Base-by-base conservation (phyloP, 1,140 invertebrate species). In the Bradysia coprophila region DNA sequence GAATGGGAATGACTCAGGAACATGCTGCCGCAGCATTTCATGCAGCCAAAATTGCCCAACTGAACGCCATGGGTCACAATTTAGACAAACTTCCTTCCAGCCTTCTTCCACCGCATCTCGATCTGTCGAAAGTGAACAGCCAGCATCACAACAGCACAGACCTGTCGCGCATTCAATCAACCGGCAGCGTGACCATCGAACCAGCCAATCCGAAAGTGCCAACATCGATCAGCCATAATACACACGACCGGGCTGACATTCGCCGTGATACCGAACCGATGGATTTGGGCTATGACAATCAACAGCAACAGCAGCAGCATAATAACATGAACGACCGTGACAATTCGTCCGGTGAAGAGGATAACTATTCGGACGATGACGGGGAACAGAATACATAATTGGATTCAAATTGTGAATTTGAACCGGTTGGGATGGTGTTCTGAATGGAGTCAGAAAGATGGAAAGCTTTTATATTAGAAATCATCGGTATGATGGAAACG, bases 21-120 rank as follows among this genome's bases (percentile, higher is more conserved):
- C 69, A 71, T 42, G 64, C 65, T 8, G 65, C 66, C 1, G 68
- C 67, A 46, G 71, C 73, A 2, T 65, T 74, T 47, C 73, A 75
- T 47, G 71, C 71, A 3, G 71, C 73, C 15, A 81, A 81, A 58
- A 62, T 81, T 49, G 76, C 76, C 3, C 77, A 81, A 43, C 62
- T 81, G 53, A 77, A 70, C 50, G 75, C 74, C 0, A 67, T 80
- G 62, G 73, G 68, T 5, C 56, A 68, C 45, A 69, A 74, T 51
- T 67, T 76, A 52, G 71, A 73, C 31, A 61, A 52, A 34, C 16
- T 61, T 23, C 56, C 58, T 28, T 44, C 53, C 0, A 49, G 53
- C 9, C 32, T 60, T 16, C 37, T 58, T 38, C 58, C 54, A 19
- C 49, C 51, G 8, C 56, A 61, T 46, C 55, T 57, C 21, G 57